phyloP scores from a whole-genome alignment of 2,888 invertebrate species.

The Rhopalosiphum nymphaeae region DNA sequence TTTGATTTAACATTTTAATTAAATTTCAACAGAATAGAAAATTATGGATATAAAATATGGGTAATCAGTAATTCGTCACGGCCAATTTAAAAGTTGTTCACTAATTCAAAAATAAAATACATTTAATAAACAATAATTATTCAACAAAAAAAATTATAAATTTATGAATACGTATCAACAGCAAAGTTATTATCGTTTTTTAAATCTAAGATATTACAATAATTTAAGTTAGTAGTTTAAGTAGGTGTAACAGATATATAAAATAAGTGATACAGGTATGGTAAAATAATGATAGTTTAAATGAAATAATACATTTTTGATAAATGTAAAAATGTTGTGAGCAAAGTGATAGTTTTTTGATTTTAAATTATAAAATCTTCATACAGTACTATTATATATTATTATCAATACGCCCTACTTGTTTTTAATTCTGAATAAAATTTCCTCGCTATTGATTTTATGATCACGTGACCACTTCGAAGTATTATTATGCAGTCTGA shows the following conservation, averaged over 20 bases:
- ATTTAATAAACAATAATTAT: not conserved
- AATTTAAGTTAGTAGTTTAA: no score
- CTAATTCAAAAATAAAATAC: not conserved
- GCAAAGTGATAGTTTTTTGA: no score
- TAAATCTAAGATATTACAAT: no score
- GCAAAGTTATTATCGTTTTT: no score
- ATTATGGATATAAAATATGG: not conserved
- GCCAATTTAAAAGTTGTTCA: not conserved
- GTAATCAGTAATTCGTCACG: not conserved
- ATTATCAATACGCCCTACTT: not conserved
- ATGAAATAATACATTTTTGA: no score
- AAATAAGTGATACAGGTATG: no score
- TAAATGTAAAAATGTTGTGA: no score
- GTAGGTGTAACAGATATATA: no score
- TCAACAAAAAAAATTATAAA: not conserved
- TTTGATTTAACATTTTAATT: slow-evolving; percentile 33
- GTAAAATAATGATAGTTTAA: no score
- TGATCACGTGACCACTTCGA: not conserved
- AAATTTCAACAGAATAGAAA: not conserved
- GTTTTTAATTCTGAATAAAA: not conserved
- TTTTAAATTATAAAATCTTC: not conserved
- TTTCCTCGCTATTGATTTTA: not conserved
- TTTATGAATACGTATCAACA: not conserved
- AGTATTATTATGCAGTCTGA: not conserved
- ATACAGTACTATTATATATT: not conserved